A percentile compares a stretch with the other conserved stretches of the same genome.
Evolutionary conservation across 2,113 vertebrate species (phyloP).

Genomic region (Micronycteris hirsuta): DNA sequence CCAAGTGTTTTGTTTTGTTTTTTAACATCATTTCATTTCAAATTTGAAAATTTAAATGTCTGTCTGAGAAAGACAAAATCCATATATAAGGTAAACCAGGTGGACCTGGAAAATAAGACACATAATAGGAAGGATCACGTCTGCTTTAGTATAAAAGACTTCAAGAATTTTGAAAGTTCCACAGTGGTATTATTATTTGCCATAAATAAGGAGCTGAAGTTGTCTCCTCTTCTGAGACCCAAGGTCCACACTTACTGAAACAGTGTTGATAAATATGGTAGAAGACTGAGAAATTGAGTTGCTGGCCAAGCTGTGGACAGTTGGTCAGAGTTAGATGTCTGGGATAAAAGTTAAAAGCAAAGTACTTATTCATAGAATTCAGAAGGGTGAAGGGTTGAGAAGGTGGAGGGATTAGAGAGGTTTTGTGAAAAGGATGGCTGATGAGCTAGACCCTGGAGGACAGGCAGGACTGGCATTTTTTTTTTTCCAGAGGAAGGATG

Average conservation of each 20-base stretch:
- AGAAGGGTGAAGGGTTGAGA: not conserved
- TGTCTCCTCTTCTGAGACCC: not conserved
- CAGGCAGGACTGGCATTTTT: not conserved
- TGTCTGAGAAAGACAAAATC: not conserved
- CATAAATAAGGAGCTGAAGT: not conserved
- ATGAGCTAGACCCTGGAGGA: not conserved
- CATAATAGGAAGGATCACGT: not conserved
- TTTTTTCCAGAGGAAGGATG: not conserved
- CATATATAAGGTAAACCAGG: not conserved
- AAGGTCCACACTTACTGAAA: not conserved
- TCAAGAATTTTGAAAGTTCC: not conserved
- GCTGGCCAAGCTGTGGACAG: not conserved
- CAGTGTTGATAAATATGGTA: not conserved
- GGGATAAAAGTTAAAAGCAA: not conserved
- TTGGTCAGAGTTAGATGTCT: not conserved
- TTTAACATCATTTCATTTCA: conserved; percentile 26
- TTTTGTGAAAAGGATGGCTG: not conserved
- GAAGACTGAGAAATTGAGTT: not conserved
- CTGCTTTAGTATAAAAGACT: not conserved
- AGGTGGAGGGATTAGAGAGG: not conserved
- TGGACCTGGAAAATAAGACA: not conserved
- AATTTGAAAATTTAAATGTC: not conserved
- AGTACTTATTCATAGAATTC: not conserved
- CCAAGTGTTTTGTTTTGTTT: not conserved
- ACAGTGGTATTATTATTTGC: not conserved